phyloP scores from a whole-genome alignment of 2,797 vertebrate species.

The Remorina albescens region DNA sequence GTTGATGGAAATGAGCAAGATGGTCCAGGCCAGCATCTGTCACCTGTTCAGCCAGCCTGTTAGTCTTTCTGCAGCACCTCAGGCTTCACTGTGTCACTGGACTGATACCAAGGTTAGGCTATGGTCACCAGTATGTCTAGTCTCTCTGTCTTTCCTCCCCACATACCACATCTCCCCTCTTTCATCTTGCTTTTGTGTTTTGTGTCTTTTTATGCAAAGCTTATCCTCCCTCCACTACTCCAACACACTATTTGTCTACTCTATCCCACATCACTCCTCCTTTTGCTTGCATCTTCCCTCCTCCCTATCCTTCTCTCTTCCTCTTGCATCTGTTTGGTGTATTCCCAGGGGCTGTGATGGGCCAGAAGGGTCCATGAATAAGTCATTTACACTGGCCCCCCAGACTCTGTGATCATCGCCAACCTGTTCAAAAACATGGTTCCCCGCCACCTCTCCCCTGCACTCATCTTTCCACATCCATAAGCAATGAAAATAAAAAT shows the following conservation, averaged over 20 bases:
- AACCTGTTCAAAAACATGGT: constrained; percentile 84
- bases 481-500: constrained; percentile 82
- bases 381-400: constrained; percentile 80
- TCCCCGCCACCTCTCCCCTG: constrained; percentile 75
- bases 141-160: constrained; percentile 20
- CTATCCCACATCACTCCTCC: constrained; percentile 46
- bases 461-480: constrained; percentile 73
- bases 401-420: constrained; percentile 84
- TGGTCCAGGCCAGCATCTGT: constrained; percentile 37
- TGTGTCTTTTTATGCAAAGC: constrained; percentile 50
- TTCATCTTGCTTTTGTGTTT: constrained; percentile 48
- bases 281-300: constrained; percentile 42
- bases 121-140: constrained; percentile 22
- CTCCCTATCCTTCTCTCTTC: constrained; percentile 49
- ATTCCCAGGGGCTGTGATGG: constrained; percentile 72
- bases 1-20: constrained; percentile 28
- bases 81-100: constrained; percentile 25
- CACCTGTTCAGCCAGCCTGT: constrained; percentile 32
- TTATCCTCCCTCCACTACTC: constrained; percentile 24
- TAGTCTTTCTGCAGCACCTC: constrained; percentile 30
- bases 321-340: constrained; percentile 79
- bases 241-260: constrained; percentile 44
- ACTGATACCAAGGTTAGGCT: constrained; percentile 28
- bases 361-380: constrained; percentile 84
- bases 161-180: constrained; percentile 26